Evolutionary conservation across 2,888 invertebrate genomes (phyloP), one percentile per base, ranked within the genome.

Genomic region (Pharmacophagus antenor): DNA sequence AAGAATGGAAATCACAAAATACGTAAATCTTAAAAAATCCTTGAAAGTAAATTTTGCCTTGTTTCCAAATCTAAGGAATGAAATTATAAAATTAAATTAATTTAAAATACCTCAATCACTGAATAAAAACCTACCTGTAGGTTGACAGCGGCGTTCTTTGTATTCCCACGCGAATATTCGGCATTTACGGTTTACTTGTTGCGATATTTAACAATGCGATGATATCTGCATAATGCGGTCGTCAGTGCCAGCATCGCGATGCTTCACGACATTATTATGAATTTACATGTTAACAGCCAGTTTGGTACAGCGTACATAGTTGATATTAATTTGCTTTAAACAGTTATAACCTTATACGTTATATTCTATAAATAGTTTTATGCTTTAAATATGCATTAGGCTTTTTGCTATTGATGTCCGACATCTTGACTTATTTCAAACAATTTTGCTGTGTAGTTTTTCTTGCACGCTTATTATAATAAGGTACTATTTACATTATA

Each of bases 151-250:
- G 47, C 47, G 46, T 49, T 58, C 58, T 51, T 55, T 47, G 61
- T 56, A 55, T 55, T 61, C 62, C 62, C 59, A 58, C 63, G 58
- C 67, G 65, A 67, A 67, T 74, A 77, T 72, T 74, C 74, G 67
- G 70, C 70, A 78, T 74, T 73, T 76, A 68, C 78, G 77, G 82
- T 80, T 80, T 80, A 88, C 88, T 88, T 88, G 88, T 88, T 88
- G 88, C 88, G 84, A 85, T 80, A 80, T 88, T 85, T 80, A 83
- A 80, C 80, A 79, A 73, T 67, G 76, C 76, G 82, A 82, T 82
- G 79, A 73, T 82, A 88, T 88, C 86, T 82, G 79, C 86, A 87
- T 86, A 88, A 85, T 85, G 87, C 81, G 85, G 81, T 79, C 84
- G 77, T 82, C 80, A 77, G 71, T 72, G 79, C 77, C 72, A 77